phyloP scores from a whole-genome alignment of 1,140 invertebrate genomes.

The Drosophila watanabei region DNA sequence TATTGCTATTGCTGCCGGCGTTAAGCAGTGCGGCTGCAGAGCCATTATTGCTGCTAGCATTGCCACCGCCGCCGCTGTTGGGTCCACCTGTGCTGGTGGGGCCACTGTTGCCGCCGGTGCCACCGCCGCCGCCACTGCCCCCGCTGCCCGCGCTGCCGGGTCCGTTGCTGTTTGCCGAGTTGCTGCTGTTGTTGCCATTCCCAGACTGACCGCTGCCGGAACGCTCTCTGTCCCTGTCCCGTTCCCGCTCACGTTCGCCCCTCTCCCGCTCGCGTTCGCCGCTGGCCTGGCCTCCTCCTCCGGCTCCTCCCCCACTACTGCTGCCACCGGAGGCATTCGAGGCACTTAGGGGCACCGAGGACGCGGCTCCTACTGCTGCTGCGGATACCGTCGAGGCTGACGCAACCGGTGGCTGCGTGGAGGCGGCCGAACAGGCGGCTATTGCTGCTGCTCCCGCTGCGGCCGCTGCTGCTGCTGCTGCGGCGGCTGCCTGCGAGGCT shows the following conservation, averaged over 20 bases:
- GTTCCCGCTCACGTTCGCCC: conserved; percentile 29
- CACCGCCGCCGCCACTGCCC: conserved; percentile 37
- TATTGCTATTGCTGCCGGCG: conserved; percentile 56
- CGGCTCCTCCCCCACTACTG: conserved; percentile 7
- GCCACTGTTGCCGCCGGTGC: conserved; percentile 25
- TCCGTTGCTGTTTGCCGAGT: conserved; percentile 69
- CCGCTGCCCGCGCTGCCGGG: conserved; percentile 71
- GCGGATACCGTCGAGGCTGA: conserved; percentile 1
- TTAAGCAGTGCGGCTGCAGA: conserved; percentile 45
- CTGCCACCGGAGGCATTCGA: conserved; percentile 12
- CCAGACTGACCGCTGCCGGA: conserved; percentile 48
- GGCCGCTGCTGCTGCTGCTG: conserved; percentile 86
- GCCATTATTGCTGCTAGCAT: conserved; percentile 59
- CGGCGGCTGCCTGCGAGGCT: conserved; percentile 18
- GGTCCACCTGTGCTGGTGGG: conserved; percentile 46
- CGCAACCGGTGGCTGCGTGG: conserved; percentile 13
- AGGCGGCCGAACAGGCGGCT: conserved; percentile 9
- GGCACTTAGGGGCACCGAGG: conserved; percentile 85
- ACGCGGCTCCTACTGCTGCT: conserved; percentile 63
- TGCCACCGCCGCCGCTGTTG: conserved; percentile 43
- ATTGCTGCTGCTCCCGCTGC: conserved; percentile 6
- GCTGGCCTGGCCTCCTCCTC: conserved; percentile 19
- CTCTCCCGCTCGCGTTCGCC: conserved; percentile 41
- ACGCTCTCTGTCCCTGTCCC: conserved; percentile 25
- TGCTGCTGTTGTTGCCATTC: conserved; percentile 59